Percentiles rank a stretch among this genome's conserved stretches.
Evolutionary conservation across 1,140 invertebrate species (phyloP).

Genomic region (Leptinotarsa undecemlineata): DNA sequence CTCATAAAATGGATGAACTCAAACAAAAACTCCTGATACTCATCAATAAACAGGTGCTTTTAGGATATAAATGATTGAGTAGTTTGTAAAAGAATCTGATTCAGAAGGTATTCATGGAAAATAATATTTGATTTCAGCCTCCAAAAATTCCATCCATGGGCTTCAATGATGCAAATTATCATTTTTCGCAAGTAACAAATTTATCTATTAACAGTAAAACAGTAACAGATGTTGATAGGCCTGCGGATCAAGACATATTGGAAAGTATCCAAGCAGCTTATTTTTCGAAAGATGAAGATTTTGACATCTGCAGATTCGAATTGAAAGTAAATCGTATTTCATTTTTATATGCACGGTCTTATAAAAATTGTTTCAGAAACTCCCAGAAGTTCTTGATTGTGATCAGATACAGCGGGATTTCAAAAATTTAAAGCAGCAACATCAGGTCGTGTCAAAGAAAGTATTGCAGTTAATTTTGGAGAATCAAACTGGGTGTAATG

Average conservation of each 20-base stretch:
- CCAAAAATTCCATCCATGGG: slow-evolving; percentile 63
- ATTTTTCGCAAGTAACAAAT: slow-evolving; percentile 48
- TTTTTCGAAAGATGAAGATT: slow-evolving; percentile 62
- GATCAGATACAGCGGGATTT: slow-evolving; percentile 70
- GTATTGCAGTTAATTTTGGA: slow-evolving; percentile 89
- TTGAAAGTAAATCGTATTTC: slow-evolving; percentile 58
- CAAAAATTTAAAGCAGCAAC: slow-evolving; percentile 70
- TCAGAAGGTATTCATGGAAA: too few species aligned
- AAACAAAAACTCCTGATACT: slow-evolving; percentile 60
- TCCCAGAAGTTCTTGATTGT: slow-evolving; percentile 66
- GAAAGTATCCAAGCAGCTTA: slow-evolving; percentile 73
- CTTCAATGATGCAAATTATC: slow-evolving; percentile 59
- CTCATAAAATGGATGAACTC: slow-evolving; percentile 58
- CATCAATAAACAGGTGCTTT: slow-evolving; percentile 60
- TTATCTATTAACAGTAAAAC: slow-evolving; percentile 53
- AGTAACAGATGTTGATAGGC: slow-evolving; percentile 57
- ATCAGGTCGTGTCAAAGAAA: slow-evolving; percentile 87
- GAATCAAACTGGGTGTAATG: slow-evolving; percentile 81
- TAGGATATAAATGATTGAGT: slow-evolving; percentile 12
- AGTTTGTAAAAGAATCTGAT: slow-evolving; percentile 4
- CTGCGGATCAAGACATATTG: slow-evolving; percentile 74
- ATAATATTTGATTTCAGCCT: slow-evolving; percentile 41
- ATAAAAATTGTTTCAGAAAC: slow-evolving; percentile 58
- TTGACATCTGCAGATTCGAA: slow-evolving; percentile 72
- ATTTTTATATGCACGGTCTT: neutral